phyloP scores from a whole-genome alignment of 2,113 vertebrate genomes.

The Indicator indicator region DNA sequence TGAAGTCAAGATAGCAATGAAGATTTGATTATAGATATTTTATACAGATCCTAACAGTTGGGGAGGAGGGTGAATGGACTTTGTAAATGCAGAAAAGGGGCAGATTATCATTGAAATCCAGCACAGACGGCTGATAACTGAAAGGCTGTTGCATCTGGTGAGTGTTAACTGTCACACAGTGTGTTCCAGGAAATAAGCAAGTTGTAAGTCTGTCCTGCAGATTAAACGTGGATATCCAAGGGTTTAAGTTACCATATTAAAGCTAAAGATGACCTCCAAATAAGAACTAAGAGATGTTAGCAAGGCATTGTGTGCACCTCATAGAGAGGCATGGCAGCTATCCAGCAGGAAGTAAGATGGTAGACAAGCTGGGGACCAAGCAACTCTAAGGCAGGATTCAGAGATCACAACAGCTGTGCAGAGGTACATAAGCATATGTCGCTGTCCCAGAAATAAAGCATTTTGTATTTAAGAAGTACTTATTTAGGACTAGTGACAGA shows the following conservation, averaged over 20 bases:
- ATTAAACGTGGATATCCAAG: background rate
- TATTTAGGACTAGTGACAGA: background rate
- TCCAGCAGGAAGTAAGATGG: background rate
- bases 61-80: background rate
- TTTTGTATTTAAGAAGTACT: background rate
- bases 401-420: background rate
- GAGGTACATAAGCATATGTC: background rate
- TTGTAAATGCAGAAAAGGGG: background rate
- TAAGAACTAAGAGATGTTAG: background rate
- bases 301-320: accelerated
- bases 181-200: background rate
- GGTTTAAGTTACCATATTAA: background rate
- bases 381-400: background rate
- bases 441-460: background rate
- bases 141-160: background rate
- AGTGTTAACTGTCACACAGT: background rate
- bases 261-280: background rate
- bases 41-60: background rate
- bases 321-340: background rate
- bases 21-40: background rate
- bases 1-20: background rate
- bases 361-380: background rate
- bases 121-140: background rate
- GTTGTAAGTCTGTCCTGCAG: background rate
- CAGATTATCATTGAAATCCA: background rate